Evolutionary conservation across 1,140 invertebrate species (phyloP), one percentile per base, ranked within the genome.

Genomic region (Megalopta genalis): DNA sequence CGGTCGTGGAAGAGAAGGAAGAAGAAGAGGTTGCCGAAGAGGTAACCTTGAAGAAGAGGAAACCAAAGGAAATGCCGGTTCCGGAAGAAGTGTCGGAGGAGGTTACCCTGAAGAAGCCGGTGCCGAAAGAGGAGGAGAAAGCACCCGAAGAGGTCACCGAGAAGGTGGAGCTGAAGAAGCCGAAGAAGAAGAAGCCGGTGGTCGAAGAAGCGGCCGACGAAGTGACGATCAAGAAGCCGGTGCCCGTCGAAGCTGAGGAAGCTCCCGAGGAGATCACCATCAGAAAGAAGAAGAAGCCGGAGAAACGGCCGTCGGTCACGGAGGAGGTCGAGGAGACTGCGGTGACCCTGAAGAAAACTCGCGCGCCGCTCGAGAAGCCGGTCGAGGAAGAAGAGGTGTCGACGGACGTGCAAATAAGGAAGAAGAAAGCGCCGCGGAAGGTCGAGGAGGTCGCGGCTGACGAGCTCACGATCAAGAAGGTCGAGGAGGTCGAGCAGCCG

Each of bases 311-410:
- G 25, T 65, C 75, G 39, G 66, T 88, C 23, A 88, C 91, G 1
- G 88, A 93, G 37, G 93, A 93, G 82, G 80, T 91, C 18, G 92
- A 93, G 68, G 93, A 94, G 81, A 85, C 92, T 16, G 90, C 91
- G 70, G 78, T 92, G 6, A 87, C 89, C 0, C 88, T 90, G 18
- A 89, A 89, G 77, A 90, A 89, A 39, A 88, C 90, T 67, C 80
- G 77, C 63, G 77, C 81, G 59, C 76, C 75, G 4, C 1, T 32
- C 32, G 77, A 76, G n/a, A 76, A 89, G 63, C 71, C 84, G 4
- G 49, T 25, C 6, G 80, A 87, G 49, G 75, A 88, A 65, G 81
- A 85, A 16, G 87, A 85, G 63, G 76, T 78, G 23, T 73, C 75
- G 0, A 69, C 81, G 0, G 83, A 88, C 9, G 72, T 86, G 16